Evolutionary conservation across 2,888 invertebrate species (phyloP).

Genomic region (Eudasyphora cyanicolor): DNA sequence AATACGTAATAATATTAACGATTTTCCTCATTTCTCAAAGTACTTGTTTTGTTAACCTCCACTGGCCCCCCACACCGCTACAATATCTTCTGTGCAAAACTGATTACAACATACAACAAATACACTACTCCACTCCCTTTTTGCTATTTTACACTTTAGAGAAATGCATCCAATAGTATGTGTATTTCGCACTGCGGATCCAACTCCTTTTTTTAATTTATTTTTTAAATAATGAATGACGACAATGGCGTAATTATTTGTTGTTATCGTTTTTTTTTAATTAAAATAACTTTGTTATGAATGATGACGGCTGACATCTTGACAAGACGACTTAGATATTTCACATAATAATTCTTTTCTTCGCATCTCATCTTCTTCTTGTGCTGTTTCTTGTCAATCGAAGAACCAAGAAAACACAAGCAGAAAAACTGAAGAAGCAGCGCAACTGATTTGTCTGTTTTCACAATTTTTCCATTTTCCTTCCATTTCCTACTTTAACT

Average conservation of each 20-base stretch:
- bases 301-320: neutral
- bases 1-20: too few species aligned
- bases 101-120: neutral
- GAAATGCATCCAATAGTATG: too few species aligned
- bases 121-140: neutral
- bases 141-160: too few species aligned
- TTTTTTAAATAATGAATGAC: neutral
- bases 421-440: neutral
- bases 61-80: too few species aligned
- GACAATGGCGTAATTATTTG: neutral
- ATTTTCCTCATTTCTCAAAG: too few species aligned
- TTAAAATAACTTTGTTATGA: slow-evolving; percentile 12
- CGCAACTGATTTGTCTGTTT: neutral
- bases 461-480: too few species aligned
- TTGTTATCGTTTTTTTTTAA: neutral
- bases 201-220: too few species aligned
- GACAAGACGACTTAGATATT: neutral
- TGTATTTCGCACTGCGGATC: neutral
- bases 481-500: slow-evolving; percentile 3
- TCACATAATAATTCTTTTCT: neutral
- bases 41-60: too few species aligned
- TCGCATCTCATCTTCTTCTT: neutral
- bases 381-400: slow-evolving; percentile 10
- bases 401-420: too few species aligned
- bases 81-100: too few species aligned